These are phyloP conservation scores for Phoenicopterus ruber DNA, from an alignment of 2,113 vertebrate species.

Conservation along the genomic window DNA sequence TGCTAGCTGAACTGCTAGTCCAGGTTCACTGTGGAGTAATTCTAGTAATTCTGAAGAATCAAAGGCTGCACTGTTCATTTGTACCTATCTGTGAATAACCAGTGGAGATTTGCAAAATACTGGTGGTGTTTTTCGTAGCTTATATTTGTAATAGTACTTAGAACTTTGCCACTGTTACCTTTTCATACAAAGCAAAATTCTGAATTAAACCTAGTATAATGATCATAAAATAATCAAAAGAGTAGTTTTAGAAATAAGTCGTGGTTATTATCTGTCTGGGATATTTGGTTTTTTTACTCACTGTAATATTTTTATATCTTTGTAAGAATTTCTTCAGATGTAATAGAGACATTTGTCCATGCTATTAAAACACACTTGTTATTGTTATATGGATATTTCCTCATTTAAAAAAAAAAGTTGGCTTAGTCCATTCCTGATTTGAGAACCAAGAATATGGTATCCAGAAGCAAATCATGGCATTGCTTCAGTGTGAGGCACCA, in stretches of 20 bases:
- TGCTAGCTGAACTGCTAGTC: neutral
- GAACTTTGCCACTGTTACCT: neutral
- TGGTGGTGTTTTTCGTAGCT: neutral
- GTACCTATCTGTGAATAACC: neutral
- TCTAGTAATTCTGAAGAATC: neutral
- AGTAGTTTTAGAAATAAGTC: neutral
- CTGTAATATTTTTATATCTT: neutral
- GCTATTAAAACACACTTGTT: neutral
- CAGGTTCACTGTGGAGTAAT: neutral
- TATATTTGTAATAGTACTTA: neutral
- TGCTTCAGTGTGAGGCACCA: neutral
- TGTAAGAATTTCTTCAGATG: neutral
- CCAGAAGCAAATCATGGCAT: neutral
- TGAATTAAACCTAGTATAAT: neutral
- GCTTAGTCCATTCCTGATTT: neutral
- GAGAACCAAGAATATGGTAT: neutral
- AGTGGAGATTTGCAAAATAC: neutral
- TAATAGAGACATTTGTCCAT: neutral
- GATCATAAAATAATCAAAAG: neutral
- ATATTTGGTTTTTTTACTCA: neutral
- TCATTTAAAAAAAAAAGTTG: neutral
- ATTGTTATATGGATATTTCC: neutral
- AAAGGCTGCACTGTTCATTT: neutral
- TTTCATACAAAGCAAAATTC: neutral
- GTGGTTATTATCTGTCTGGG: neutral